Base-by-base conservation (phyloP, 1,140 invertebrate genomes). In the Orchesella cincta region DNA sequence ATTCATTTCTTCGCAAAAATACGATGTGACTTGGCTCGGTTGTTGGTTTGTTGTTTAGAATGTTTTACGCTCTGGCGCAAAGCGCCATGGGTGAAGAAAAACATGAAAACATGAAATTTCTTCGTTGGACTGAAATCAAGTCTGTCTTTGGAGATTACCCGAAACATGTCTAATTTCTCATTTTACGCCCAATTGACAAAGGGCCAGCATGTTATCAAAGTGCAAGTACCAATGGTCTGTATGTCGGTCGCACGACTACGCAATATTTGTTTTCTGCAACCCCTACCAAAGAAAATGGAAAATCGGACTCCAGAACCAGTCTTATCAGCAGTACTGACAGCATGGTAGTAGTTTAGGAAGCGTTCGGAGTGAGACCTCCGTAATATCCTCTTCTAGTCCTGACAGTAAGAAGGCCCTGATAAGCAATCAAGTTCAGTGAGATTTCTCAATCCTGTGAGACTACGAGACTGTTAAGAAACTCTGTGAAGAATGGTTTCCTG, bases 401-500 rank as follows among this genome's bases (percentile, higher is more conserved):
- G 8, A 12, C 62, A 72, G 31, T 20, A 73, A 73, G 14, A 20
- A 73, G 20, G 34, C 71, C 14, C 71, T 73, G 23, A 62, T 80
- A 46, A 31, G 31, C n/a, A 80, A 76, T 78, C 77, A 82, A 62
- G 64, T 82, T 23, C 80, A 86, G 84, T 83, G 86, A n/a, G 80
- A 83, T 76, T 79, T 82, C 76, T 78, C 87, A 75, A 82, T 78
- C 39, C 81, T 79, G 1, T 46, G 64, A 36, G 81, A 82, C 62
- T 80, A 80, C 67, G 79, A 80, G 28, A 78, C 31, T 81, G 83
- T 90, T 1, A 89, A 89, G 81, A 83, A 84, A 67, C 84, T 90
- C 23, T 92, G 90, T 83, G 85, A 89, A 82, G 89, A 90, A 80
- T 91, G 90, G 89, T 92, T 92, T 84, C 91, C 91, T n/a, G 90